Conservation (phyloP, 2,113 vertebrate genomes). For the Eudyptes chrysolophus region DNA sequence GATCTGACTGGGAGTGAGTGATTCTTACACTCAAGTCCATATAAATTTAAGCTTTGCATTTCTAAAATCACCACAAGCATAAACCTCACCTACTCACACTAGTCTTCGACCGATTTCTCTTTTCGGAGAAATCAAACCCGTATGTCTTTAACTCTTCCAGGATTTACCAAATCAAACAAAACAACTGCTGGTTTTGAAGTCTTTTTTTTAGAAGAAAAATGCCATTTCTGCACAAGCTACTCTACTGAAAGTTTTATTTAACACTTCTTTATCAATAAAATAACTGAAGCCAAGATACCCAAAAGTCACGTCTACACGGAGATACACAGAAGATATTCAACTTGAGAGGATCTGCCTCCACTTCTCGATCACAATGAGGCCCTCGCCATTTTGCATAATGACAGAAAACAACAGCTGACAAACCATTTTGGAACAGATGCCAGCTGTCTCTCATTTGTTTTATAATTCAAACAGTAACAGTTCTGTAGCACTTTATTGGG, state of each 20-base stretch:
- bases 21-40: not conserved
- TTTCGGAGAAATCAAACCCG: not conserved
- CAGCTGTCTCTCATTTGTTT: constrained; percentile 73
- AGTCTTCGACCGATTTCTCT: not conserved
- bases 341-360: constrained; percentile 54
- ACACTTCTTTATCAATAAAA: constrained; percentile 43
- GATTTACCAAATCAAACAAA: constrained; percentile 30
- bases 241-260: constrained; percentile 55
- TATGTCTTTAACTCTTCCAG: constrained; percentile 8
- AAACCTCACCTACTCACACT: not conserved
- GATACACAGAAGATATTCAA: constrained; percentile 39
- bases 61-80: not conserved
- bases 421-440: constrained; percentile 70
- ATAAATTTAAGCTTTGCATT: not conserved
- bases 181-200: not conserved
- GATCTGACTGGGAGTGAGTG: not conserved
- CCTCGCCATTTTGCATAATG: constrained; percentile 72
- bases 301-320: constrained; percentile 15
- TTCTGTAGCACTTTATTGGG: constrained; percentile 60
- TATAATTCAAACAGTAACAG: constrained; percentile 67
- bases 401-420: constrained; percentile 79
- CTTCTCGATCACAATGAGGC: constrained; percentile 63
- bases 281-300: constrained; percentile 55
- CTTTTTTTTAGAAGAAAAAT: constrained; percentile 16
- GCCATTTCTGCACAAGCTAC: constrained; percentile 37